phyloP scores from a whole-genome alignment of 2,113 vertebrate genomes.

The Tychaedon coryphoeus region DNA sequence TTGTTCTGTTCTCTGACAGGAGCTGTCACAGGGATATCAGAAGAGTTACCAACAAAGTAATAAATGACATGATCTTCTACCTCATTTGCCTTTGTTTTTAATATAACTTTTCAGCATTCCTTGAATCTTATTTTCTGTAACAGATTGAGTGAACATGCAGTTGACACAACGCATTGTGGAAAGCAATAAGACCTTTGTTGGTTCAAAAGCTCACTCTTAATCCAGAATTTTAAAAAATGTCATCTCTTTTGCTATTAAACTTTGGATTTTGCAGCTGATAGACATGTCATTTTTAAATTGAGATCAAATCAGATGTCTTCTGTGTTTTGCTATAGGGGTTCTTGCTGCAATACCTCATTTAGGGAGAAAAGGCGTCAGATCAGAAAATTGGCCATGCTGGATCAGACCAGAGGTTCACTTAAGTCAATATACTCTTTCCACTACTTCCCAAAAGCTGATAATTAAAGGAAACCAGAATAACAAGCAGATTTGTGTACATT shows the following conservation, averaged over 20 bases:
- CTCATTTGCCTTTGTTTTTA: background rate
- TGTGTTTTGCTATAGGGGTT: background rate
- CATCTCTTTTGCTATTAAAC: background rate
- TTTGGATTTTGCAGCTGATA: background rate
- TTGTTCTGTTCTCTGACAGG: background rate
- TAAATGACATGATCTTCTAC: background rate
- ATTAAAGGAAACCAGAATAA: background rate
- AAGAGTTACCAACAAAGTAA: background rate
- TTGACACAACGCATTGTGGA: background rate
- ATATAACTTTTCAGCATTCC: background rate
- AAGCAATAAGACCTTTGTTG: background rate
- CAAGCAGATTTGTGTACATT: background rate
- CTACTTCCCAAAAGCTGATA: background rate
- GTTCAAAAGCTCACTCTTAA: background rate
- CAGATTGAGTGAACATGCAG: rapidly evolving
- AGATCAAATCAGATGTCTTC: background rate
- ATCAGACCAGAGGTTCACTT: background rate
- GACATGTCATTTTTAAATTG: background rate
- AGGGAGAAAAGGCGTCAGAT: background rate
- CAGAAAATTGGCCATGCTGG: background rate
- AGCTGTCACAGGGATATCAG: background rate
- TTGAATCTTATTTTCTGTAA: background rate
- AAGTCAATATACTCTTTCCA: background rate
- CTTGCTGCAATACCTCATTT: background rate
- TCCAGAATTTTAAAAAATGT: background rate